Percentiles rank a stretch among this genome's conserved stretches.
Evolutionary conservation across 2,113 vertebrate species (phyloP).

Genomic region (Sialia sialis): DNA sequence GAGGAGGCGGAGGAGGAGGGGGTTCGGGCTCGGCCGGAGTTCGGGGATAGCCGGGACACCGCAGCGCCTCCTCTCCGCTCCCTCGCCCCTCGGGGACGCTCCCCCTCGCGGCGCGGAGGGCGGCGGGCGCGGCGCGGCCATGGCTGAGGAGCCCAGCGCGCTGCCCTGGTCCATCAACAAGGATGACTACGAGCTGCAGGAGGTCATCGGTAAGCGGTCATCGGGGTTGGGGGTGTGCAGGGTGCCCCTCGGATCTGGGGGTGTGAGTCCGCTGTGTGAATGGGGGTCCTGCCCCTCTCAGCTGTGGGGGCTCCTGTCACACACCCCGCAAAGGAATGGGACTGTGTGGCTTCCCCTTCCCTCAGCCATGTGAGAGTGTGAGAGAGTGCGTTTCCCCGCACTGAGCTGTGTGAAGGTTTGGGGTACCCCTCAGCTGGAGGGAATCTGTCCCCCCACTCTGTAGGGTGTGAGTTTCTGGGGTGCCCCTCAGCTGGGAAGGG

Average conservation of each 20-base stretch:
- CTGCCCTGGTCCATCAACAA: slow-evolving; percentile 94
- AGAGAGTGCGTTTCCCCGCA: background rate
- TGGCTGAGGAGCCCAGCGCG: slow-evolving; percentile 91
- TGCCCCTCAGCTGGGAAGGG: background rate
- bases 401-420: background rate
- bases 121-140: slow-evolving; percentile 69
- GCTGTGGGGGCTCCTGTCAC: background rate
- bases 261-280: background rate
- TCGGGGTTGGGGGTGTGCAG: background rate
- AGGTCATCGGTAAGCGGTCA: slow-evolving; percentile 90
- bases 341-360: background rate
- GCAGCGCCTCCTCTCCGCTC: background rate
- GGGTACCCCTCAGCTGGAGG: background rate
- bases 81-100: background rate
- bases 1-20: background rate
- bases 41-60: background rate
- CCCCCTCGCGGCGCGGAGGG: slow-evolving; percentile 18
- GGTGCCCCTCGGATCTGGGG: background rate
- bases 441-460: background rate
- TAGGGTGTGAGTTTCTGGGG: background rate
- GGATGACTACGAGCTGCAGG: slow-evolving; percentile 95
- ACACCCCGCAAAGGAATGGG: background rate
- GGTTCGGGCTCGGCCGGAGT: background rate
- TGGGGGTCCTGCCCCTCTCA: rapidly evolving
- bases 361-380: background rate